These are phyloP conservation scores for Parasteatoda tepidariorum DNA, from an alignment of 1,140 invertebrate species.

Conservation along the genomic window DNA sequence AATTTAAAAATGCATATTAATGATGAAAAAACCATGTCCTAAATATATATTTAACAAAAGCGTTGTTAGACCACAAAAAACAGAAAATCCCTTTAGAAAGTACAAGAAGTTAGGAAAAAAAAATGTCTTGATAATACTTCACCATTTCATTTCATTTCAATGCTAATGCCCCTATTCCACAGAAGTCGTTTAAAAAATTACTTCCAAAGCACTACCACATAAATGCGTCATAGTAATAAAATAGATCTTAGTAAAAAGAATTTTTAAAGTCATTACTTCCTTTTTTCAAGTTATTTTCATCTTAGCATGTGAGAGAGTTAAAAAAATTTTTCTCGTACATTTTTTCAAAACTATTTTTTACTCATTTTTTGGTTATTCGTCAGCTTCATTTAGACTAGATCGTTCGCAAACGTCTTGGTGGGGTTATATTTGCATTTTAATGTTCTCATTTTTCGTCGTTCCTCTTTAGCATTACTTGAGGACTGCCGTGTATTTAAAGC, in stretches of 20 bases:
- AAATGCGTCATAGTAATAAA: constrained; percentile 7
- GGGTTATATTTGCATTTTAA: constrained; percentile 29
- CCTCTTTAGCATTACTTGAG: background rate
- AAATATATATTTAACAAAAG: background rate
- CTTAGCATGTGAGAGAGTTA: background rate
- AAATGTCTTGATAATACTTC: background rate
- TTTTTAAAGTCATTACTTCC: background rate
- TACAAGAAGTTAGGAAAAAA: no score
- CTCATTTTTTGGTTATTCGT: background rate
- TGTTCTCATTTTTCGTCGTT: background rate
- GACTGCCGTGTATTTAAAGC: background rate
- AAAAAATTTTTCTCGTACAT: background rate
- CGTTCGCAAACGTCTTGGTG: background rate
- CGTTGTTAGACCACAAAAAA: background rate
- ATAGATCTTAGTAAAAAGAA: background rate
- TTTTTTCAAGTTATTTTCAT: background rate
- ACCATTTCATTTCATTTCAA: constrained; percentile 10
- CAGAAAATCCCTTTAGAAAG: no score
- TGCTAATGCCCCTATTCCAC: background rate
- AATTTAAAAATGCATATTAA: no score
- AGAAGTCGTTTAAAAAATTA: background rate
- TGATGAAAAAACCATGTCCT: background rate
- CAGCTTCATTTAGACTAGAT: background rate
- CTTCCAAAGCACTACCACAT: background rate
- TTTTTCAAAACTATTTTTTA: background rate